These are phyloP conservation scores for Anthoptus insignis DNA, from an alignment of 2,888 invertebrate genomes.

Conservation along the genomic window DNA sequence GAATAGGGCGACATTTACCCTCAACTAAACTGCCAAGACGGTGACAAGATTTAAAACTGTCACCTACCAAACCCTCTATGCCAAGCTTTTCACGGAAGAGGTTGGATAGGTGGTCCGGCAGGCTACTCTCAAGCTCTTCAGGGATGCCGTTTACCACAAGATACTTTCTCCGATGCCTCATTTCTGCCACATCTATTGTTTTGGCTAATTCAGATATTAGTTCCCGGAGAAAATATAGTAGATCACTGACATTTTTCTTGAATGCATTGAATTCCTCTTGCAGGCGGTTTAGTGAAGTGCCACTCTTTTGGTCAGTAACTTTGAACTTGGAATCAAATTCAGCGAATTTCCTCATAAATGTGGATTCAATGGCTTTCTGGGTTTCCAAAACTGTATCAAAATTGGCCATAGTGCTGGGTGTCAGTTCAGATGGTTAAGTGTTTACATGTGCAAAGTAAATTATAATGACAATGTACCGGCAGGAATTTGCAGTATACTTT, in stretches of 20 bases:
- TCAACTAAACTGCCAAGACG: not conserved
- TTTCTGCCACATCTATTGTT: not conserved
- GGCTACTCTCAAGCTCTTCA: not conserved
- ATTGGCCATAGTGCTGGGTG: too few species aligned
- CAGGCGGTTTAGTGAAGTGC: not conserved
- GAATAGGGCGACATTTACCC: not conserved
- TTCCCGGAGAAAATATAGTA: not conserved
- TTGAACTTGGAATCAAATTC: not conserved
- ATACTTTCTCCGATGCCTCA: slow-evolving; percentile 11
- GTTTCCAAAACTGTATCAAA: not conserved
- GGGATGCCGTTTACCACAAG: not conserved
- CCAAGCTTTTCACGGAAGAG: slow-evolving; percentile 15
- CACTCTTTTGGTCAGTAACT: not conserved
- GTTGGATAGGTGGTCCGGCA: not conserved
- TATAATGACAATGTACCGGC: too few species aligned
- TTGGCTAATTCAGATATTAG: not conserved
- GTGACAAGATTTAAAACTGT: slow-evolving; percentile 1
- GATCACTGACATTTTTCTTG: not conserved
- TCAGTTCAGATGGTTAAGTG: too few species aligned
- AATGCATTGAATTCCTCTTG: not conserved
- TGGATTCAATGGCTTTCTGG: not conserved
- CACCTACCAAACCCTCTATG: not conserved
- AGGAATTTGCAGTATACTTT: too few species aligned
- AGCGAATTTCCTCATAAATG: not conserved
- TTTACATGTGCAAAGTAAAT: too few species aligned